A percentile compares a stretch with the other conserved stretches of the same genome.
Evolutionary conservation across 2,113 vertebrate genomes (phyloP).

Genomic region (Pipa parva): DNA sequence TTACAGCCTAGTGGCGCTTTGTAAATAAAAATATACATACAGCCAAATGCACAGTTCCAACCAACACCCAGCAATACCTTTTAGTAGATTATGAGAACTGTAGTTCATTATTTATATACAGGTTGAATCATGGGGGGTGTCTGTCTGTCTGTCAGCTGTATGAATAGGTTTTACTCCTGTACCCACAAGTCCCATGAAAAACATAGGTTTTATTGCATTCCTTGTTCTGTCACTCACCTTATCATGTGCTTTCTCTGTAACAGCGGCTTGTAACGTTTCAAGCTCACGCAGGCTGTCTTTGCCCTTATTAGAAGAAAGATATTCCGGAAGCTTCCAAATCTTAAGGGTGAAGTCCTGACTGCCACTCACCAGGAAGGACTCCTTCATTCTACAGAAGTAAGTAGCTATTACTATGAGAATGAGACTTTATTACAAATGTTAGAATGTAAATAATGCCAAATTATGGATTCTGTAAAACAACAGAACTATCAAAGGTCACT

Average conservation of each 20-base stretch:
- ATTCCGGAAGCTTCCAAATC: slow-evolving; percentile 79
- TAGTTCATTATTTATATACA: too few relatives aligned
- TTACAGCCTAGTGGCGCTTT: too few relatives aligned
- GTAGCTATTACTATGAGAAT: background rate
- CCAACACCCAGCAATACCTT: too few relatives aligned
- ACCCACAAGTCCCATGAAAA: background rate
- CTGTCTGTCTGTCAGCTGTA: too few relatives aligned
- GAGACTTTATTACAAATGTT: background rate
- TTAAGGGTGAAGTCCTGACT: slow-evolving; percentile 95
- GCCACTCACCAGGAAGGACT: slow-evolving; percentile 81
- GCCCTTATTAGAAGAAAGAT: slow-evolving; percentile 46
- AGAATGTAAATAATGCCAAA: too few relatives aligned
- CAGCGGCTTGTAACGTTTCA: slow-evolving; percentile 58
- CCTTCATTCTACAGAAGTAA: slow-evolving; percentile 69
- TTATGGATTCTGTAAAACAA: too few relatives aligned
- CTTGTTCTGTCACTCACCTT: slow-evolving; percentile 64
- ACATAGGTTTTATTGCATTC: background rate
- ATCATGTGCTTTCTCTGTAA: slow-evolving; percentile 80
- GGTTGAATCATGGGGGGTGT: too few relatives aligned
- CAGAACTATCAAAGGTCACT: too few relatives aligned
- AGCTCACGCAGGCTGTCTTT: slow-evolving; percentile 32
- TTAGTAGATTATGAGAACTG: too few relatives aligned
- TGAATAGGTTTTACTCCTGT: too few relatives aligned
- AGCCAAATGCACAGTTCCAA: too few relatives aligned
- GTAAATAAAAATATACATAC: too few relatives aligned